Conservation (phyloP, 2,113 vertebrate genomes). For the Psittacus erithacus region DNA sequence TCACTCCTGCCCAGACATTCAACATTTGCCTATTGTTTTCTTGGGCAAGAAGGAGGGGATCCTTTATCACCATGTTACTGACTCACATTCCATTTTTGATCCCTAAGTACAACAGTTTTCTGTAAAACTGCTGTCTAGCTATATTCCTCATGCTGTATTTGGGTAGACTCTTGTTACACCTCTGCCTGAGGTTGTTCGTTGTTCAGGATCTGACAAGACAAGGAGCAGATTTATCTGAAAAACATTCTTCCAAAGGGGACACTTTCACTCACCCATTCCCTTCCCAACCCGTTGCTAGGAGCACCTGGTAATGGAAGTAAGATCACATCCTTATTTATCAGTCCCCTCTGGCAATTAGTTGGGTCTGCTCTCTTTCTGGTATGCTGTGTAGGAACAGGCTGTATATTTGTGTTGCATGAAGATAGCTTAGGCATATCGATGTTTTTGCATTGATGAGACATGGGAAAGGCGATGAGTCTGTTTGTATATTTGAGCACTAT, state of each 20-base stretch:
- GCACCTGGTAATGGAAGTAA: constrained; percentile 8
- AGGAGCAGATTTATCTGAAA: background rate
- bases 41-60: accelerated
- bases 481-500: background rate
- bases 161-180: background rate
- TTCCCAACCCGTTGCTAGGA: background rate
- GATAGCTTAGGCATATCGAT: constrained; percentile 1
- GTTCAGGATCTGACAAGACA: background rate
- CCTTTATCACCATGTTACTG: background rate
- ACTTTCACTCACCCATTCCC: background rate
- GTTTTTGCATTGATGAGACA: constrained; percentile 16
- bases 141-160: background rate
- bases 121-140: background rate
- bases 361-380: constrained; percentile 29
- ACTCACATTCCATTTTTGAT: background rate
- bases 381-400: constrained; percentile 32
- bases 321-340: constrained; percentile 40
- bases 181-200: background rate
- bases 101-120: background rate
- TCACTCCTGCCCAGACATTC: background rate
- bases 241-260: background rate
- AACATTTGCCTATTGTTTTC: background rate
- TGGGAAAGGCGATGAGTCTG: background rate
- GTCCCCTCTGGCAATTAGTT: background rate
- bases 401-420: background rate